phyloP scores from a whole-genome alignment of 2,797 vertebrate species.

The Cirrhinus mrigala region DNA sequence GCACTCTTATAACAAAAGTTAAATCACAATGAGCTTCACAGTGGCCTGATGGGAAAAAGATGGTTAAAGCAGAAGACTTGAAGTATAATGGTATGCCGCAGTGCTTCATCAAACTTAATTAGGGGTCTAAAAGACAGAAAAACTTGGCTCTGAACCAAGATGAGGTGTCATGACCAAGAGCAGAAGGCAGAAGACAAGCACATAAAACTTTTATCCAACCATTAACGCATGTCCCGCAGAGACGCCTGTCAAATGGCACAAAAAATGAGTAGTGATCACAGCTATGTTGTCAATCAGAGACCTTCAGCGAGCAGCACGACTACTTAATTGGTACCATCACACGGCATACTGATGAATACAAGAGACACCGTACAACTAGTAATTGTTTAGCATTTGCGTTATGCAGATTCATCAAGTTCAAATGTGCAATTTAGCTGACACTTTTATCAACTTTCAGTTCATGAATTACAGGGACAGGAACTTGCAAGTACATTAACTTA shows the following conservation, averaged over 20 bases:
- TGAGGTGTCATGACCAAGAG: slow-evolving; percentile 40
- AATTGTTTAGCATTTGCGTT: neutral
- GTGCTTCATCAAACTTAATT: slow-evolving; percentile 47
- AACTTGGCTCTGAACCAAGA: slow-evolving; percentile 37
- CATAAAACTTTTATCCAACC: slow-evolving; percentile 39
- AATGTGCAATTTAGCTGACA: slow-evolving; percentile 22
- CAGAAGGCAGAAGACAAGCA: slow-evolving; percentile 40
- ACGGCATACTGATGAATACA: slow-evolving; percentile 5
- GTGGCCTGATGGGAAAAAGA: slow-evolving; percentile 34
- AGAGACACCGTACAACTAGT: neutral
- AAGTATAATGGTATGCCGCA: slow-evolving; percentile 29
- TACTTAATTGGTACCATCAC: slow-evolving; percentile 23
- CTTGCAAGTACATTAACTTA: too few species aligned
- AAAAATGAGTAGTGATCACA: slow-evolving; percentile 32
- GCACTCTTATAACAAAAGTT: slow-evolving; percentile 48
- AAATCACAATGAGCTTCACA: slow-evolving; percentile 49
- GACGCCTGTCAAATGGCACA: slow-evolving; percentile 32
- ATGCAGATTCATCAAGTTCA: neutral
- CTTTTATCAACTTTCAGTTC: neutral
- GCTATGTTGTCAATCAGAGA: slow-evolving; percentile 15
- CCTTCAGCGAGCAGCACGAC: neutral
- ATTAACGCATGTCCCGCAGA: neutral
- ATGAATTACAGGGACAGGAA: neutral
- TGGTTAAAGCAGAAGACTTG: slow-evolving; percentile 11
- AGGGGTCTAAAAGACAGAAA: slow-evolving; percentile 50